These are phyloP conservation scores for Corythaeola cristata DNA, from an alignment of 2,113 vertebrate genomes.

Conservation along the genomic window DNA sequence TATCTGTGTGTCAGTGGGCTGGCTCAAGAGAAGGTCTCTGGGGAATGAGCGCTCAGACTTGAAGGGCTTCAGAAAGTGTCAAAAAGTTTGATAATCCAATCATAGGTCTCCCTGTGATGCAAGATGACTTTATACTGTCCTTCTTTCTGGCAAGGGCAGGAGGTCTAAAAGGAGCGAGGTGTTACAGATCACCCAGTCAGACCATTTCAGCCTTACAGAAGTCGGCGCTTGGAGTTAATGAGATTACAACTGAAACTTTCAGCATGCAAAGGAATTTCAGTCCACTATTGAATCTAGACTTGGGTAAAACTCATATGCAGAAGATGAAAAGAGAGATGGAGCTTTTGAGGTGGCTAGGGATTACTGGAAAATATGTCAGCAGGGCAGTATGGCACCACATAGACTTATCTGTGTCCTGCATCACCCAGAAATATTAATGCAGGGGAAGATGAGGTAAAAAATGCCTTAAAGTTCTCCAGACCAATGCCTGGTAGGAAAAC, in stretches of 20 bases:
- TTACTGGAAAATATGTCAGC: neutral
- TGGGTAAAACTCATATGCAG: neutral
- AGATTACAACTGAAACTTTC: neutral
- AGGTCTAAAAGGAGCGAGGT: neutral
- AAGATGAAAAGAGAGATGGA: neutral
- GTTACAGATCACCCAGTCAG: fast-evolving
- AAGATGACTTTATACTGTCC: neutral
- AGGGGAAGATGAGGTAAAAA: neutral
- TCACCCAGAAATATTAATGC: neutral
- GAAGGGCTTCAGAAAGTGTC: neutral
- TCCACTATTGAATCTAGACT: neutral
- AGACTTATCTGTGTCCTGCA: neutral
- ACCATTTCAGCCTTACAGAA: neutral
- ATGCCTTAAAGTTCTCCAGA: neutral
- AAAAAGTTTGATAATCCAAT: neutral
- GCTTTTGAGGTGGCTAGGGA: neutral
- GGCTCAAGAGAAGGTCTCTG: neutral
- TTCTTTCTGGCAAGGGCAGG: neutral
- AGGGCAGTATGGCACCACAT: neutral
- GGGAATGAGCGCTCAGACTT: neutral
- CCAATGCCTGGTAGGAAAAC: neutral
- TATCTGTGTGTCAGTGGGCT: neutral
- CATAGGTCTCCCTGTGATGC: neutral
- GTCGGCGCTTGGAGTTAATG: neutral
- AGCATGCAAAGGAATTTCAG: neutral